Base-by-base conservation (phyloP, 2,888 invertebrate genomes). In the Suillia variegata region DNA sequence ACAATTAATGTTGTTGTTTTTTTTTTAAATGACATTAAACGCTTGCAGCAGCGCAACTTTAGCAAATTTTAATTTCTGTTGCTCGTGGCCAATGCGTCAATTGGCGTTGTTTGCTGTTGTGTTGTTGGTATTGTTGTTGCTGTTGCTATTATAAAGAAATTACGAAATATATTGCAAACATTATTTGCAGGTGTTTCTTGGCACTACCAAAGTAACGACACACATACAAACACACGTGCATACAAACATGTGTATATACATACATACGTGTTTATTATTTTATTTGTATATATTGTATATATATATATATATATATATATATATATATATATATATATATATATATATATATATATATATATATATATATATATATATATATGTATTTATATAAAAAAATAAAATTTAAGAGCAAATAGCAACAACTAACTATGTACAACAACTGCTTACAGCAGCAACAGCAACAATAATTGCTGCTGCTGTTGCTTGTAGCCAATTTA, bases 71-170 rank as follows among this genome's bases (percentile, higher is more conserved):
- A 8, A 31, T 6, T 12, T 8, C 31, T 31, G 31, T 8, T 31
- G 12, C 12, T 31, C 31, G 31, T 31, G 31, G 12, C 12, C 31
- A 31, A 12, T 38, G 38, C 10, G 38, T 38, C n/a, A 13, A 4
- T n/a, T 38, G 38, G 13, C 38, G 38, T 38, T 38, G 38, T 38
- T 38, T 38, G 38, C 38, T 54, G 53, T 53, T 62, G 45, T 55
- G 38, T 63, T 60, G 62, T 63, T 63, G 59, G 54, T 57, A 56
- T 58, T 57, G 55, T 62, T 56, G 24, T 56, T 59, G 52, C 15
- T 33, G 18, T 21, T 54, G 21, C 54, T 58, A 33, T 24, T 58
- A 21, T 57, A 38, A 38, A 38, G n/a, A 38, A 38, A 38, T 38
- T 38, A n/a, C 38, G 38, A 38, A 38, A 38, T n/a, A 5, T n/a